Evolutionary conservation across 2,113 vertebrate genomes (phyloP), one percentile per base, ranked within the genome.

Genomic region (Calidris pugnax): DNA sequence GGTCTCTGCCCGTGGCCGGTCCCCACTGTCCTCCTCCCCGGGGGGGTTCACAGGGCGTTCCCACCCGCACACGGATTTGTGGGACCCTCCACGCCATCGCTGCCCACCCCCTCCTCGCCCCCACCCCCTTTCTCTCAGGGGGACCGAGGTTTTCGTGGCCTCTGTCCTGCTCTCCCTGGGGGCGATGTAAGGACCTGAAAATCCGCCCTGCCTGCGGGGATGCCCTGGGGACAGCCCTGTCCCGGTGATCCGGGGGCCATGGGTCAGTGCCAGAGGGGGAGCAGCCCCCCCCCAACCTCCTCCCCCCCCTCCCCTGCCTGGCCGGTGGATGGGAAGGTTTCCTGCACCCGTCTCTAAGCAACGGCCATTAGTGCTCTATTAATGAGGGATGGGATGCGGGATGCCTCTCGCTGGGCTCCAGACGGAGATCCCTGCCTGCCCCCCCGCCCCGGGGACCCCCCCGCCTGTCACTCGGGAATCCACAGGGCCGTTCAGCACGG

Each of bases 341-440:
- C 80, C 89, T 79, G 83, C 2, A 3, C 85, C 87, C 5, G 89
- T 97, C 84, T 95, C 96, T 48, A 95, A 89, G 95, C 97, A 93
- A 96, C 96, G 8, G 84, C 94, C 28, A 0, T 86, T 83, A 75
- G 41, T 23, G 92, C 89, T 80, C 66, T 67, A 5, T 90, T 93
- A 88, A 86, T 1, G 56, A 86, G 86, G 45, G 45, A 64, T 41
- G 57, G 64, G 72, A 76, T 77, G 84, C 6, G 12, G 79, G 93
- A 74, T 85, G 88, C 93, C 90, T 53, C 33, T 77, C 16, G 4
- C 47, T 60, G 4, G 0, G 60, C 82, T 90, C 47, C 78, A 82
- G 55, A 37, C 0, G 33, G 89, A 93, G 89, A 96, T 93, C 72
- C 87, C 90, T 80, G 76, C 57, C 53, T 89, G 26, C 63, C 53